Base-by-base conservation (phyloP, 2,797 vertebrate genomes). In the Salmo trutta region DNA sequence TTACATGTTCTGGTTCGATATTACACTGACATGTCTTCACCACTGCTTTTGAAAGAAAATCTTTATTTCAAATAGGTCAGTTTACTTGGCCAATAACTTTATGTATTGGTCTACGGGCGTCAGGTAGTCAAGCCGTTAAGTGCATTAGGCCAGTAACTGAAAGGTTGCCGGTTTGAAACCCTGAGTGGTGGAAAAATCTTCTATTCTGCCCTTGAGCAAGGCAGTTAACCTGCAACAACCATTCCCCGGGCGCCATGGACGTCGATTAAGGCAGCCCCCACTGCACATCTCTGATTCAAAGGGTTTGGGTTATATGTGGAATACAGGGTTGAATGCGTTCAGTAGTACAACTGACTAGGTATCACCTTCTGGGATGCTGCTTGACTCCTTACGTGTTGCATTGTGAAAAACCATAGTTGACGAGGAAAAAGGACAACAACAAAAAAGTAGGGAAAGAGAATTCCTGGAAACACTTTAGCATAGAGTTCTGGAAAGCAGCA, bases 361-460 rank as follows among this genome's bases (percentile, higher is more conserved):
- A 24, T 24, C 24, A 24, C 24, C 24, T 24, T 24, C 24, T 24
- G 24, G 24, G 24, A 24, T 24, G 24, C 24, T 24, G 24, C 24
- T 24, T 24, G 24, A 24, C 24, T 24, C 24, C 24, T 24, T 24
- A 24, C 1, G 24, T 89, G 80, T 88, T 75, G 84, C 77, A 56
- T 82, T 86, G 80, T 83, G 82, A 80, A 88, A 70, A 91, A 88
- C 76, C 86, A 83, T 81, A 84, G 81, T 88, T 85, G 81, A 88
- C 83, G 81, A 88, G 90, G 62, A 84, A 87, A 88, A 65, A 90
- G 90, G 91, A 66, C 64, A 89, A 90, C 24, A 24, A 24, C n/a
- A 87, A 92, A 64, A 92, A 64, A 79, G 87, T 87, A 92, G 91
- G 92, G 92, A 92, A 93, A 86, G 84, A 89, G 81, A 89, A 88